Conservation (phyloP, 2,797 vertebrate genomes). For the Pelobates cultripes region DNA sequence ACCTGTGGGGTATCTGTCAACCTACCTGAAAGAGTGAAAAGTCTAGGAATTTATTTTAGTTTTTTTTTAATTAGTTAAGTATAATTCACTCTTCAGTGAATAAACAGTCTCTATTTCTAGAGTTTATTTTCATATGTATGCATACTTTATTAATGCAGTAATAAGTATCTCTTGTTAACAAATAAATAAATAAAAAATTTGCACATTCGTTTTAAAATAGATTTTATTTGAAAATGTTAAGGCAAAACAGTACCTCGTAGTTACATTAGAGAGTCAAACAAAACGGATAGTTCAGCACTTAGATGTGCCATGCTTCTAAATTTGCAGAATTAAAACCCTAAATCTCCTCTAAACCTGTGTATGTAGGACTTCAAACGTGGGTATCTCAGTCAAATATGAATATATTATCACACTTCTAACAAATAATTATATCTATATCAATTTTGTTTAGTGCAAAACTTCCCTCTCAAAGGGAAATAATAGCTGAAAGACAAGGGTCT, state of each 20-base stretch:
- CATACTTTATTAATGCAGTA: too few relatives aligned
- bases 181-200: neutral
- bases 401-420: neutral
- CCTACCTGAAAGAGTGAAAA: too few relatives aligned
- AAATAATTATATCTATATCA: neutral
- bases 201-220: neutral
- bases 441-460: constrained; percentile 7
- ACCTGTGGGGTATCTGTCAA: too few relatives aligned
- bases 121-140: too few relatives aligned
- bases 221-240: constrained; percentile 2
- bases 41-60: too few relatives aligned
- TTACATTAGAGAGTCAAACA: constrained; percentile 5
- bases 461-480: neutral
- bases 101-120: too few relatives aligned
- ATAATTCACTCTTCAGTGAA: too few relatives aligned
- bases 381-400: neutral
- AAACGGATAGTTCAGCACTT: neutral
- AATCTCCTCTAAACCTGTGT: neutral
- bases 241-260: neutral
- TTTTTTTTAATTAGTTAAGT: too few relatives aligned
- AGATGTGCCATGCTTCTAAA: neutral
- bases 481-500: neutral
- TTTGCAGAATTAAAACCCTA: neutral
- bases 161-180: neutral
- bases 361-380: neutral